phyloP scores from a whole-genome alignment of 2,888 invertebrate species.

The Vandiemenella viatica region DNA sequence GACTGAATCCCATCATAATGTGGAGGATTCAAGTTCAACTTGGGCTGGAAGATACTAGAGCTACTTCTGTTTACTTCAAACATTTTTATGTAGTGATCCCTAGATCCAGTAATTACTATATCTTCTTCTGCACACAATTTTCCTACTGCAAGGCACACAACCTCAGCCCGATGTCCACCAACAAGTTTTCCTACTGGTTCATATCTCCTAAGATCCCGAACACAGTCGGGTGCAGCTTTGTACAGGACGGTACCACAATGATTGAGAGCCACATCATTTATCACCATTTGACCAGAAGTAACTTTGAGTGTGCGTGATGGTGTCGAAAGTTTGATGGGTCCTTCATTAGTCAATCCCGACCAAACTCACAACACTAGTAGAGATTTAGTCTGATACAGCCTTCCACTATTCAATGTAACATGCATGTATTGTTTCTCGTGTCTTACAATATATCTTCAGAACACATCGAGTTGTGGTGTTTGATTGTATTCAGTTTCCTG shows the following conservation, averaged over 20 bases:
- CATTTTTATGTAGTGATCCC: conserved; percentile 70
- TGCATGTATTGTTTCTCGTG: too few species aligned
- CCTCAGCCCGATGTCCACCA: conserved; percentile 67
- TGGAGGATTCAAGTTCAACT: conserved; percentile 61
- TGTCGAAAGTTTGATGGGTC: conserved; percentile 29
- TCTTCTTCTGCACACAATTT: conserved; percentile 38
- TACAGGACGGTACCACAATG: conserved; percentile 48
- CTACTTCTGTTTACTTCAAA: conserved; percentile 32
- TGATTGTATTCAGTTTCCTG: too few species aligned
- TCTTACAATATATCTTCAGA: too few species aligned
- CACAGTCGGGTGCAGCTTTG: conserved; percentile 63
- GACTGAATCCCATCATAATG: conserved; percentile 84
- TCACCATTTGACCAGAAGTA: conserved; percentile 45
- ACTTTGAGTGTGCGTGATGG: conserved; percentile 36
- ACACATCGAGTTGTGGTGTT: too few species aligned
- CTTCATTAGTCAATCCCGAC: conserved; percentile 45
- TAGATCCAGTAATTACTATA: conserved; percentile 62
- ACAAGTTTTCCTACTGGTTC: conserved; percentile 55
- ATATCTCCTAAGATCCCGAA: conserved; percentile 62
- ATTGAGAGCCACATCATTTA: conserved; percentile 53
- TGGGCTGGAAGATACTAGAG: conserved; percentile 37
- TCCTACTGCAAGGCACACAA: conserved; percentile 63
- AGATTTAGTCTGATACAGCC: too few species aligned
- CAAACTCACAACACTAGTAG: conserved; percentile 39
- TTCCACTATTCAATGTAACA: too few species aligned